phyloP scores from a whole-genome alignment of 2,113 vertebrate genomes.

The Scalopus aquaticus region DNA sequence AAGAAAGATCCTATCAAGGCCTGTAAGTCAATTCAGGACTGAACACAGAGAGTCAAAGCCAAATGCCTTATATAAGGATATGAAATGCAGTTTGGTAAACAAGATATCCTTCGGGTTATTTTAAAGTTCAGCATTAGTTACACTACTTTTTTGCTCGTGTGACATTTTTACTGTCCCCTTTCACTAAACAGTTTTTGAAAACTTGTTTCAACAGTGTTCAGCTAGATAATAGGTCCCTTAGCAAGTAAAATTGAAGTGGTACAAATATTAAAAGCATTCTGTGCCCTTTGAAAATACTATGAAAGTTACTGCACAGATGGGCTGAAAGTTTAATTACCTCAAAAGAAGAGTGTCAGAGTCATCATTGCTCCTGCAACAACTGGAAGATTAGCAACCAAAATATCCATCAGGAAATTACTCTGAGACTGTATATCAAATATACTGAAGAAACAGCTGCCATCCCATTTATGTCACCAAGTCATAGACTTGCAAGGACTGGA shows the following conservation, averaged over 20 bases:
- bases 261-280: conserved; percentile 75
- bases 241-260: conserved; percentile 76
- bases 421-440: conserved; percentile 52
- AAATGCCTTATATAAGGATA: neutral
- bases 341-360: conserved; percentile 68
- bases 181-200: conserved; percentile 62
- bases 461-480: conserved; percentile 64
- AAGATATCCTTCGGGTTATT: conserved; percentile 34
- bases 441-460: conserved; percentile 69
- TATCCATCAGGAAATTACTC: conserved; percentile 66
- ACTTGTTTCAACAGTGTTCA: conserved; percentile 62
- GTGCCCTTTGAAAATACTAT: conserved; percentile 81
- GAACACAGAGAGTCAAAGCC: neutral
- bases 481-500: neutral
- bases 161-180: conserved; percentile 65
- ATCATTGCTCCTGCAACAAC: conserved; percentile 71
- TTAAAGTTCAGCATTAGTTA: conserved; percentile 59
- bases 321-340: conserved; percentile 83
- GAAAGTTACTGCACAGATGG: conserved; percentile 82
- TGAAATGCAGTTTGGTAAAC: conserved; percentile 38
- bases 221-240: conserved; percentile 71
- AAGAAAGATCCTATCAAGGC: neutral
- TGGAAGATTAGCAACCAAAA: conserved; percentile 75
- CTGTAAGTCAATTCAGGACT: conserved; percentile 1
- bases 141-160: conserved; percentile 53